Percentiles rank a stretch among this genome's conserved stretches.
Conservation (phyloP, 1,140 invertebrate species). For the Bombus pascuorum region DNA sequence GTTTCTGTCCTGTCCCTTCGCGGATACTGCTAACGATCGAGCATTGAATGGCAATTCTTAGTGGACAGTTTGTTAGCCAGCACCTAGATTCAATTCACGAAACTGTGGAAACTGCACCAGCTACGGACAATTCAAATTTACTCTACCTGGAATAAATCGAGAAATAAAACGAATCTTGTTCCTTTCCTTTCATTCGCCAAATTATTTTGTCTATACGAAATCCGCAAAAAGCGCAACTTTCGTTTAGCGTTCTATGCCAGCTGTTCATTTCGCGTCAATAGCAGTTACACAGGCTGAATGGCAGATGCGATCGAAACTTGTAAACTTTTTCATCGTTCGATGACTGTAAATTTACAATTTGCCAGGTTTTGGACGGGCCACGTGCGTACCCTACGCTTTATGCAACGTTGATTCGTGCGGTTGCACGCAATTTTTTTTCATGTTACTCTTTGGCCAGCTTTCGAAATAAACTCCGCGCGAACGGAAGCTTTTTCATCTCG, state of each 20-base stretch:
- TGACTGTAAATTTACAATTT: conserved; percentile 34
- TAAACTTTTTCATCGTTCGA: neutral
- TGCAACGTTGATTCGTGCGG: neutral
- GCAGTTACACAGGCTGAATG: neutral
- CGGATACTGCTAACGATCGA: conserved; percentile 37
- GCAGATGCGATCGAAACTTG: neutral
- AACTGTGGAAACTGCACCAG: neutral
- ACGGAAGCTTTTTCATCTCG: neutral
- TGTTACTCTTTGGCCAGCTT: neutral
- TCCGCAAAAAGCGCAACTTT: neutral
- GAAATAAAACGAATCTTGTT: too few relatives aligned
- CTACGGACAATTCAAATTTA: neutral
- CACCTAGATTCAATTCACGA: neutral
- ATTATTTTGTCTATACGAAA: neutral
- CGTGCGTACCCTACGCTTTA: neutral
- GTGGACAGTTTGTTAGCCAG: conserved; percentile 20
- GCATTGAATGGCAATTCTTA: conserved; percentile 47
- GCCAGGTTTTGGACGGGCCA: neutral
- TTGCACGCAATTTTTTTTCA: conserved; percentile 9
- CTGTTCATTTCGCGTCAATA: neutral
- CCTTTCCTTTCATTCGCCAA: neutral
- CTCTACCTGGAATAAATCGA: neutral
- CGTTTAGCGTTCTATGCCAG: neutral
- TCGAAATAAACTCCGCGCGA: neutral
- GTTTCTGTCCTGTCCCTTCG: conserved; percentile 39